These are phyloP conservation scores for Hyaena hyaena DNA, from an alignment of 2,113 vertebrate species.

Conservation along the genomic window DNA sequence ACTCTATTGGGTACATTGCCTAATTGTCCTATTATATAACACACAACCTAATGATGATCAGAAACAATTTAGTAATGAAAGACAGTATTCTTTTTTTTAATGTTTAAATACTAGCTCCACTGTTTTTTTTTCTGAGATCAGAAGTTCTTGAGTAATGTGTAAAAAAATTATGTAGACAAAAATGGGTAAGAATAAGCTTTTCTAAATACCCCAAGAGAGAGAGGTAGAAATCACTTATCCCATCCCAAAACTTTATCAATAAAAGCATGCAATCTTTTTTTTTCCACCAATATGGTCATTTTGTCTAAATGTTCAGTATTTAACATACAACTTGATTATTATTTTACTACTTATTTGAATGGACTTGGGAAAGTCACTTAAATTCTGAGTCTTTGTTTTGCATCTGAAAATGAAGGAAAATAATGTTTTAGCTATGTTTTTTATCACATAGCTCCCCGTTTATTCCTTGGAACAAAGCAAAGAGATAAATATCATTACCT, in stretches of 20 bases:
- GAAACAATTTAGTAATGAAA: not conserved
- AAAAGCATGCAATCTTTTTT: not conserved
- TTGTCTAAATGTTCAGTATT: not conserved
- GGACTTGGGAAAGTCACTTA: not conserved
- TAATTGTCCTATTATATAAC: not conserved
- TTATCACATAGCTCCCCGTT: not conserved
- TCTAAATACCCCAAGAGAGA: not conserved
- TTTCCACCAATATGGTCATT: not conserved
- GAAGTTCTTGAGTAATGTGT: not conserved
- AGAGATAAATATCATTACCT: not conserved
- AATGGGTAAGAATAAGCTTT: not conserved
- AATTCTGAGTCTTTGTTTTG: not conserved
- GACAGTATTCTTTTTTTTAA: not conserved
- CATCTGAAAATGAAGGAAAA: not conserved
- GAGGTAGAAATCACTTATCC: not conserved
- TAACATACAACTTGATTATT: not conserved
- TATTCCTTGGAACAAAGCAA: not conserved
- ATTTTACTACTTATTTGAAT: not conserved
- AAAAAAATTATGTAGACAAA: not conserved
- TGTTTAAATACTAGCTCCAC: not conserved
- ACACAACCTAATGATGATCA: not conserved
- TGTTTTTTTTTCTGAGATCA: not conserved
- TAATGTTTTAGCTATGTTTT: not conserved
- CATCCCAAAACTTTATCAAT: not conserved
- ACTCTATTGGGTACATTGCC: not conserved